These are phyloP conservation scores for Chalcosyrphus nemorum DNA, from an alignment of 2,888 invertebrate genomes.

Conservation along the genomic window DNA sequence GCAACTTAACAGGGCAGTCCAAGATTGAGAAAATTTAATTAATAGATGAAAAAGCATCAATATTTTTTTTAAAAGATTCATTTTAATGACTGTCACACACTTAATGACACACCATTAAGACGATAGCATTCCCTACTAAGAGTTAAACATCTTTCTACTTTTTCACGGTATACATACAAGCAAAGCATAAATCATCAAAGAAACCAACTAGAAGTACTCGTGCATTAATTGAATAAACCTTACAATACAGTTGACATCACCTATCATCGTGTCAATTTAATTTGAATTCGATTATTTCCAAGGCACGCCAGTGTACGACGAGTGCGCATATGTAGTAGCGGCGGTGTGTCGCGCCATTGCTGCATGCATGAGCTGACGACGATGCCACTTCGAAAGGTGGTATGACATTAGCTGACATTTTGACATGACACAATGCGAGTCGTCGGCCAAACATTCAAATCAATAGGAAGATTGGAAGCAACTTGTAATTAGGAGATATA, in stretches of 20 bases:
- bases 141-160: constrained; percentile 41
- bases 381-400: constrained; percentile 69
- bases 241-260: constrained; percentile 69
- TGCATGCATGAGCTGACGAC: constrained; percentile 63
- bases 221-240: constrained; percentile 71
- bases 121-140: not conserved
- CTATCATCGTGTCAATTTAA: constrained; percentile 71
- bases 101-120: constrained; percentile 26
- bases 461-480: constrained; percentile 57
- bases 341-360: constrained; percentile 40
- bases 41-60: not conserved
- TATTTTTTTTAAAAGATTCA: constrained; percentile 10
- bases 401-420: constrained; percentile 72
- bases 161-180: not conserved
- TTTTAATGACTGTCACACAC: constrained; percentile 37
- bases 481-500: constrained; percentile 72
- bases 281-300: constrained; percentile 62
- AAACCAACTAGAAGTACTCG: constrained; percentile 27
- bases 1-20: not conserved
- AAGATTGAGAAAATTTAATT: constrained; percentile 4
- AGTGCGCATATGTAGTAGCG: not conserved
- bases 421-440: constrained; percentile 71
- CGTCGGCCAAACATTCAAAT: constrained; percentile 69
- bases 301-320: constrained; percentile 17
- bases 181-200: constrained; percentile 8